Conservation (phyloP, 2,113 vertebrate genomes). For the Ciconia maguari region DNA sequence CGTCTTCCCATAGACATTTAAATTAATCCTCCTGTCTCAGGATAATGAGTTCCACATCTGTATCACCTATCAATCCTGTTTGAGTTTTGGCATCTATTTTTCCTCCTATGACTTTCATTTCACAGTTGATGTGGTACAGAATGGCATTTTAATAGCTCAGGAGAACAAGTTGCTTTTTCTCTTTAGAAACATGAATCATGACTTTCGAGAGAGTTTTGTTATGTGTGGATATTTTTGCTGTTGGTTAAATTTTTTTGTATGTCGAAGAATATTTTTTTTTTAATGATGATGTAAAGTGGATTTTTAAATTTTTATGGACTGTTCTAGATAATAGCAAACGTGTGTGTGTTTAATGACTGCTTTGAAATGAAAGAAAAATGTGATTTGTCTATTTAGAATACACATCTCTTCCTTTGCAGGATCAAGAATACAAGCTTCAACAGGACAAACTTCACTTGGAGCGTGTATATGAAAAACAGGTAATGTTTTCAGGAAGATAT, state of each 20-base stretch:
- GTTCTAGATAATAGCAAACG: neutral
- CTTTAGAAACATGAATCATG: neutral
- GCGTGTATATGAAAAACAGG: constrained; percentile 83
- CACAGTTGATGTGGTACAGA: neutral
- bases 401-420: constrained; percentile 72
- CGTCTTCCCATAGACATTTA: neutral
- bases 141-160: neutral
- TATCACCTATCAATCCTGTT: neutral
- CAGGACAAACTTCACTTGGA: constrained; percentile 82
- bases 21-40: neutral
- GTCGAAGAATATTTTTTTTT: neutral
- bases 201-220: neutral
- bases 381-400: neutral
- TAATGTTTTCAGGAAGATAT: constrained; percentile 53
- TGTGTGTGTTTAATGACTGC: neutral
- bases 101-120: neutral
- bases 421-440: constrained; percentile 82
- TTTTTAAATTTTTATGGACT: neutral
- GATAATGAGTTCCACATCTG: neutral
- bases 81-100: neutral
- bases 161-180: constrained; percentile 2
- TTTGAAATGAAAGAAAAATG: neutral
- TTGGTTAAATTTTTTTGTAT: neutral
- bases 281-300: neutral
- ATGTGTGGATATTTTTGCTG: neutral